Evolutionary conservation across 1,140 invertebrate species (phyloP).

Genomic region (Lutraria rhynchaena): DNA sequence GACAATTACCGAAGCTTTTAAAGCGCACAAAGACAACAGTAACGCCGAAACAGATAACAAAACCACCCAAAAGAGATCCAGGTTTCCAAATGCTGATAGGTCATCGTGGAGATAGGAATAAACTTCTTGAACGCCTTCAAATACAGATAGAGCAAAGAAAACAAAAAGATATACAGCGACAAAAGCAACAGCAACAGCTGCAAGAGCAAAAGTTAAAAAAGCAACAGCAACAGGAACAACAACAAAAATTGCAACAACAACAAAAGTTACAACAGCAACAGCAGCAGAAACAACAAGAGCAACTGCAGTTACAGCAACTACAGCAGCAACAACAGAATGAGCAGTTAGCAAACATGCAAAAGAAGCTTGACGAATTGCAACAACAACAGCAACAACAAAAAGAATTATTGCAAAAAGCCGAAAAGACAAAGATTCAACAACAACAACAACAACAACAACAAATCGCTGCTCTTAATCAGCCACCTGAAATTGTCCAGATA

Average conservation of each 20-base stretch:
- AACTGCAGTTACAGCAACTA: neutral
- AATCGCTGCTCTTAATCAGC: no score
- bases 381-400: neutral
- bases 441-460: slow-evolving; percentile 12
- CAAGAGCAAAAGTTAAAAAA: neutral
- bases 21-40: no score
- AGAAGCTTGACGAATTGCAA: neutral
- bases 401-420: neutral
- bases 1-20: no score
- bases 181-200: slow-evolving; percentile 10
- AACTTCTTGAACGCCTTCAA: neutral
- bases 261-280: slow-evolving; percentile 8
- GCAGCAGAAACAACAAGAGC: neutral
- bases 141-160: neutral
- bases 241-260: neutral
- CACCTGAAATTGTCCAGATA: no score
- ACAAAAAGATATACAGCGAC: no score
- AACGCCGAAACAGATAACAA: no score
- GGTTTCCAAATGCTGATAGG: no score
- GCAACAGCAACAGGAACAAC: slow-evolving; percentile 21
- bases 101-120: no score
- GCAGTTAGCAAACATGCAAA: neutral
- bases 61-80: no score
- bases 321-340: slow-evolving; percentile 9
- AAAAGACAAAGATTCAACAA: neutral